Evolutionary conservation across 2,888 invertebrate species (phyloP).

Genomic region (Callosobruchus maculatus): DNA sequence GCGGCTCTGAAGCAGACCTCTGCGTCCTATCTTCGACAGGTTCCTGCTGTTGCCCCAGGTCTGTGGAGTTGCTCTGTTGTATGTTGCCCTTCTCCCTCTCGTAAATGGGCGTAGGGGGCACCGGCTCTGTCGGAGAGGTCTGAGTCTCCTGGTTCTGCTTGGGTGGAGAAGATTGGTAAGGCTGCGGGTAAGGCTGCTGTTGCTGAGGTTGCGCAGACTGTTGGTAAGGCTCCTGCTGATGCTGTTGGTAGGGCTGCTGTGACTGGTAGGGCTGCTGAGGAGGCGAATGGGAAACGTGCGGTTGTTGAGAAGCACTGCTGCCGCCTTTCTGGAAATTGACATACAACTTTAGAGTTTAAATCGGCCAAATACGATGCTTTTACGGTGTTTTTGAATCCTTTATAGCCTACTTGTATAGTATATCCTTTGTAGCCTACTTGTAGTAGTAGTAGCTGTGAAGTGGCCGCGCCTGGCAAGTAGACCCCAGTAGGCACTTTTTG

Average conservation of each 20-base stretch:
- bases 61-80: slow-evolving; percentile 68
- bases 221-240: slow-evolving; percentile 23
- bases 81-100: slow-evolving; percentile 36
- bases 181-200: slow-evolving; percentile 23
- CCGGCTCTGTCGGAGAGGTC: slow-evolving; percentile 15
- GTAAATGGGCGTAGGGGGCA: slow-evolving; percentile 33
- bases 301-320: slow-evolving; percentile 3
- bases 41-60: slow-evolving; percentile 67
- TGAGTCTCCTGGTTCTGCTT: slow-evolving; percentile 13
- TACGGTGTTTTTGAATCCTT: too few relatives aligned
- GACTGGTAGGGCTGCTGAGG: background rate
- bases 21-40: slow-evolving; percentile 60
- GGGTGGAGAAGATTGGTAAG: slow-evolving; percentile 5
- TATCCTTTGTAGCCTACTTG: too few relatives aligned
- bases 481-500: too few relatives aligned
- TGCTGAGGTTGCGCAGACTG: slow-evolving; percentile 29
- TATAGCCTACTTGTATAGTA: too few relatives aligned
- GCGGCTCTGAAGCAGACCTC: slow-evolving; percentile 79
- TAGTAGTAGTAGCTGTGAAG: too few relatives aligned
- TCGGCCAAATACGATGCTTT: too few relatives aligned
- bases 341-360: too few relatives aligned
- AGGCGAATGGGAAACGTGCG: slow-evolving; percentile 1
- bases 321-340: slow-evolving; percentile 9
- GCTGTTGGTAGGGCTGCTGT: slow-evolving; percentile 22
- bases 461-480: too few relatives aligned